phyloP scores from a whole-genome alignment of 2,113 vertebrate genomes.

The Nyctereutes procyonoides region DNA sequence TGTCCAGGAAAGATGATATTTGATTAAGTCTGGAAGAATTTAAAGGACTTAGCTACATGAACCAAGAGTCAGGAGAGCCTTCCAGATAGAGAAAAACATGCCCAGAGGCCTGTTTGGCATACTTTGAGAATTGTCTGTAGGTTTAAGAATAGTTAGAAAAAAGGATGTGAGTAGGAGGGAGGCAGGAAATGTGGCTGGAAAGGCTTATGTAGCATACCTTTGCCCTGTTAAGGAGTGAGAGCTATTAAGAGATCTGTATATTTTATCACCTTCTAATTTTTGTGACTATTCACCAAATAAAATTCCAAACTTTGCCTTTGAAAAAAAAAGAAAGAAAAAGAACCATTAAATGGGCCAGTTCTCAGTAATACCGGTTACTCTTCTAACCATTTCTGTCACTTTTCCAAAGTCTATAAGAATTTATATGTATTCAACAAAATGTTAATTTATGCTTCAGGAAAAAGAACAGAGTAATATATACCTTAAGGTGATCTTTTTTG shows the following conservation, averaged over 20 bases:
- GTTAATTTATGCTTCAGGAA: conserved; percentile 69
- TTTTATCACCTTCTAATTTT: background rate
- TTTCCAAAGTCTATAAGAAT: conserved; percentile 58
- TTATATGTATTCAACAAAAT: conserved; percentile 60
- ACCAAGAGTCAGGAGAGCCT: background rate
- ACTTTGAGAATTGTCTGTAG: background rate
- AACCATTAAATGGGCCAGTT: background rate
- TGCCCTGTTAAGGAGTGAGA: background rate
- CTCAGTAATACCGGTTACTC: conserved; percentile 28
- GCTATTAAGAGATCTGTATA: background rate
- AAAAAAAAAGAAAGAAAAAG: background rate
- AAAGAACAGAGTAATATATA: conserved; percentile 53
- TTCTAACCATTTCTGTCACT: conserved; percentile 45
- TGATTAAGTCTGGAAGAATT: conserved; percentile 2
- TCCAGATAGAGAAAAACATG: background rate
- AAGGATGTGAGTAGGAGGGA: background rate
- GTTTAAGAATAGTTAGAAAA: background rate
- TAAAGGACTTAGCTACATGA: background rate
- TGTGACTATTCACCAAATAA: background rate
- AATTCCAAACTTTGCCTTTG: background rate
- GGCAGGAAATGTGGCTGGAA: background rate
- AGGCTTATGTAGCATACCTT: background rate
- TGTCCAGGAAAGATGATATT: background rate
- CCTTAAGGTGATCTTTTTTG: conserved; percentile 46
- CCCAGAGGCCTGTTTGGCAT: background rate